phyloP scores from a whole-genome alignment of 1,140 invertebrate species.

The Drosophila grimshawi region DNA sequence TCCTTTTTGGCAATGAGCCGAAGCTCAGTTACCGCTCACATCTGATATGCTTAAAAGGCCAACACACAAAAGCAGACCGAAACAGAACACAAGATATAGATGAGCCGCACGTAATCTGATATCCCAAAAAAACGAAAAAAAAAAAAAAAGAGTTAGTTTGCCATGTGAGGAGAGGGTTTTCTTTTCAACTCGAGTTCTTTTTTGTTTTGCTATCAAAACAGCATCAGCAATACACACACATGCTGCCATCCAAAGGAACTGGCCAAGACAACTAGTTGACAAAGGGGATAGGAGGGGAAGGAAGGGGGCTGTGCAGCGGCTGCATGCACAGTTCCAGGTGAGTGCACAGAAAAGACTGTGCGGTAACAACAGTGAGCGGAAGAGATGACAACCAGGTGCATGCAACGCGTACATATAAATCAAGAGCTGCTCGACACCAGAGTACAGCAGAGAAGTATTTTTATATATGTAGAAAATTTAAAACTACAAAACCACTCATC shows the following conservation, averaged over 20 bases:
- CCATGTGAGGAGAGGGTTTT: conserved; percentile 62
- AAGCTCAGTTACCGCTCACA: conserved; percentile 24
- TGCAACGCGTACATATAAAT: conserved; percentile 48
- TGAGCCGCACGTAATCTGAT: conserved; percentile 74
- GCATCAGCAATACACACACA: conserved; percentile 39
- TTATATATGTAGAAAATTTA: neutral
- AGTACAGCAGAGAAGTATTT: conserved; percentile 9
- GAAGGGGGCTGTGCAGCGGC: neutral
- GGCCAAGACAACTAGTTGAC: conserved; percentile 13
- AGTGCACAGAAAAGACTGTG: conserved; percentile 41
- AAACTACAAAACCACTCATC: neutral
- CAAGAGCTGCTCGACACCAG: conserved; percentile 17
- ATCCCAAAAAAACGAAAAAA: conserved; percentile 51
- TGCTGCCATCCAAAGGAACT: conserved; percentile 16
- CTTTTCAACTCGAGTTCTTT: conserved; percentile 25
- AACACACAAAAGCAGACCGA: conserved; percentile 25
- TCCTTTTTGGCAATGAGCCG: conserved; percentile 37
- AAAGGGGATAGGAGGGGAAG: neutral
- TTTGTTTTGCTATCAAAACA: conserved; percentile 51
- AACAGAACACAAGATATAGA: conserved; percentile 39
- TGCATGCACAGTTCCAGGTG: conserved; percentile 48
- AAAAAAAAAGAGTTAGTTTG: conserved; percentile 37
- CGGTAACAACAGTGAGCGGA: conserved; percentile 37
- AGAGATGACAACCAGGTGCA: conserved; percentile 50
- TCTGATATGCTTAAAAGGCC: conserved; percentile 47